Evolutionary conservation across 2,113 vertebrate genomes (phyloP).

Genomic region (Phocoena sinus): DNA sequence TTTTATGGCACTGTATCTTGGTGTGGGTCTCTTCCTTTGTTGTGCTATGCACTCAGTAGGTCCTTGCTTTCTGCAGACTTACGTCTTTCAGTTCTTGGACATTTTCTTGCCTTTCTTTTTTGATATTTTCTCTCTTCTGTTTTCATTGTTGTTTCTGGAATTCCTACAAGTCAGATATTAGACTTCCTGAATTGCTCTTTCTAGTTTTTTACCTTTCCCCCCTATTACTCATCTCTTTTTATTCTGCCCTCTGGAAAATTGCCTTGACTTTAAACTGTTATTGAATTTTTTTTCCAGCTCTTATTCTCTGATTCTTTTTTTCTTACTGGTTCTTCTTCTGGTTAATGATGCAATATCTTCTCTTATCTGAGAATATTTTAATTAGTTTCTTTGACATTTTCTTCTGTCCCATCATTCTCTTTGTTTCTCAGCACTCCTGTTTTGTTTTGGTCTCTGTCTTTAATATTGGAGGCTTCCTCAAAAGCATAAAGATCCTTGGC

Average conservation of each 20-base stretch:
- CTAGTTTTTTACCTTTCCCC: background rate
- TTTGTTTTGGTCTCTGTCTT: conserved; percentile 17
- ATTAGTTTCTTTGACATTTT: background rate
- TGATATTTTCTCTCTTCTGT: background rate
- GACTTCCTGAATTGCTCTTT: background rate
- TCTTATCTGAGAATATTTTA: background rate
- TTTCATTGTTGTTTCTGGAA: conserved; percentile 5
- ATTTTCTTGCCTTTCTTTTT: background rate
- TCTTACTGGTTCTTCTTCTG: background rate
- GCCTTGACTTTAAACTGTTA: background rate
- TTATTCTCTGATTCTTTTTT: background rate
- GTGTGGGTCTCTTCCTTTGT: background rate
- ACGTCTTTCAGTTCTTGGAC: background rate
- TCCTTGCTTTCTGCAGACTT: background rate
- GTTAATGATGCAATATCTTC: background rate
- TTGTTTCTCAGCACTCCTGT: background rate
- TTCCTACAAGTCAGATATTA: background rate
- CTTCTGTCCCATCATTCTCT: background rate
- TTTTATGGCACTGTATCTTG: background rate
- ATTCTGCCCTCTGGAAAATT: background rate
- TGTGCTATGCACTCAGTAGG: background rate
- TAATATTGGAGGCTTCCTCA: background rate
- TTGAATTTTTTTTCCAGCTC: background rate
- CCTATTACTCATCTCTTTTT: background rate
- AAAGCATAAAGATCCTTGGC: background rate